Evolutionary conservation across 2,797 vertebrate species (phyloP).

Genomic region (Danio albolineatus): DNA sequence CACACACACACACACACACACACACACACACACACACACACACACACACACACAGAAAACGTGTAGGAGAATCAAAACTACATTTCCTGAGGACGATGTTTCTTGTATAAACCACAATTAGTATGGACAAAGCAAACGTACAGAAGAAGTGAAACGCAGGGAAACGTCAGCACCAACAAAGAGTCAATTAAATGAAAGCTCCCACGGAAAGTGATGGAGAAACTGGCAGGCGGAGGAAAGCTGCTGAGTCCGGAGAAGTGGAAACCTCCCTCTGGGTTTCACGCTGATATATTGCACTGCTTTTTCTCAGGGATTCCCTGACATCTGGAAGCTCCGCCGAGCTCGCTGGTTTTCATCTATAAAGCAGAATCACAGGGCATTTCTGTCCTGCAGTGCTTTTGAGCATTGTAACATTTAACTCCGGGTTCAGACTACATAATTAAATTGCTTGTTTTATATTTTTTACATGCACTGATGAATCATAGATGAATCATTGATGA

Average conservation of each 20-base stretch:
- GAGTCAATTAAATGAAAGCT: slow-evolving; percentile 11
- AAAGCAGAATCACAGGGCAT: neutral
- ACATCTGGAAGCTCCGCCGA: slow-evolving; percentile 64
- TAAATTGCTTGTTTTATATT: too few species aligned
- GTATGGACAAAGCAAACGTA: neutral
- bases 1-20: too few species aligned
- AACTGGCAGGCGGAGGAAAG: slow-evolving; percentile 58
- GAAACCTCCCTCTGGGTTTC: slow-evolving; percentile 73
- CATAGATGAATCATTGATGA: too few species aligned
- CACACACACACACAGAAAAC: neutral
- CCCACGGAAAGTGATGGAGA: neutral
- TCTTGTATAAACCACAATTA: slow-evolving; percentile 53
- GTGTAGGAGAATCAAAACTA: slow-evolving; percentile 41
- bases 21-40: slow-evolving; percentile 56
- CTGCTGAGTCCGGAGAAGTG: slow-evolving; percentile 51
- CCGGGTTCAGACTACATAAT: too few species aligned
- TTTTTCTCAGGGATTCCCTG: slow-evolving; percentile 74
- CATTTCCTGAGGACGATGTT: slow-evolving; percentile 44
- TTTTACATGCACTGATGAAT: too few species aligned
- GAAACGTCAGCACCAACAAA: slow-evolving; percentile 1
- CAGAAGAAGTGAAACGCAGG: neutral
- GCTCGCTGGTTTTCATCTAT: slow-evolving; percentile 44
- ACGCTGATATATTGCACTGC: slow-evolving; percentile 72
- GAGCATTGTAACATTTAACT: too few species aligned
- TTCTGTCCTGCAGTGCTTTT: neutral